Evolutionary conservation across 2,797 vertebrate species (phyloP), one percentile per base, ranked within the genome.

Genomic region (Bradypus variegatus): DNA sequence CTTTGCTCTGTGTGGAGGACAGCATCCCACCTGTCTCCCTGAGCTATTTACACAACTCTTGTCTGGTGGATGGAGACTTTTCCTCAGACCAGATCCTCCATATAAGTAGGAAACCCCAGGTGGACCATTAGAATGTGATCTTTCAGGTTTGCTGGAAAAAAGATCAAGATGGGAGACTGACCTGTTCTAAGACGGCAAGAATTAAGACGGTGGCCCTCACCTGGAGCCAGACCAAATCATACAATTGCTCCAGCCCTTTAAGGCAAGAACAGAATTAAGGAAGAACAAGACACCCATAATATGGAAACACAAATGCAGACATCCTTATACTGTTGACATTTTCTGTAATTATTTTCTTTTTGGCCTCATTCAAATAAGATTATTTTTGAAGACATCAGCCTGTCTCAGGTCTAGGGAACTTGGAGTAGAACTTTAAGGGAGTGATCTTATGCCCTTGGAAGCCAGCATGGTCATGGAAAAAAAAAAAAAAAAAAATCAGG

Each of bases 371-470:
- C 33, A 67, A 21, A 19, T 67, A 69, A 62, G 11, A 14, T 94
- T 88, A 58, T 67, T 94, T 79, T 94, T 88, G 41, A 90, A 91
- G 88, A 90, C 33, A 25, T 31, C 65, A 83, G 13, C 6, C 38
- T 87, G 13, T 38, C 36, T 79, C 45, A 27, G 33, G 78, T 65
- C 25, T 55, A 81, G 31, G 64, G 77, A 88, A 55, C 81, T 75
- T 60, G 53, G 45, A 69, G 53, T 15, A 33, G 38, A 85, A 78
- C n/a, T 87, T 92, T 41, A 79, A 72, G 64, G 29, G 41, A 77
- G 36, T 79, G 53, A 60, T 65, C 60, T 77, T 15, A 45, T 4
- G 45, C 62, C 91, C 33, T 38, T 78, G 21, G 31, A 38, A 86
- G 62, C 14, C 58, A 91, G n/a, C 31, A 45, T 0, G 1, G 27